Conservation (phyloP, 2,888 invertebrate genomes). For the Elmis aenea region DNA sequence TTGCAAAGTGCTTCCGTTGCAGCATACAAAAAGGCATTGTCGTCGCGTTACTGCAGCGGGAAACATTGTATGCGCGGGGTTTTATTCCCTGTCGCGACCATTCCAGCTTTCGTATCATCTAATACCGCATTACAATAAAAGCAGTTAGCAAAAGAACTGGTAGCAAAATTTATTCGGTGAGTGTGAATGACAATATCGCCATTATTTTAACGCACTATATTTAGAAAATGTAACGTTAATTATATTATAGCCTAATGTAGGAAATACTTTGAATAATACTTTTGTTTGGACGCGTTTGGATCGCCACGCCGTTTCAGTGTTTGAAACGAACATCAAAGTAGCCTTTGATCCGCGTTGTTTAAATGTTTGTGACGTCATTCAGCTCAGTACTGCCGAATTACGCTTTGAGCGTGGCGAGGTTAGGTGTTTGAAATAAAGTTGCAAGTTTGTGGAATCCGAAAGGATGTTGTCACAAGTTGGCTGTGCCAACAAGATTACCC, state of each 20-base stretch:
- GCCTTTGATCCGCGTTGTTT: constrained; percentile 28
- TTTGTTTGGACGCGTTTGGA: constrained; percentile 10
- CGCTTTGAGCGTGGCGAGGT: constrained; percentile 17
- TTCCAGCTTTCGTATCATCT: too few species aligned
- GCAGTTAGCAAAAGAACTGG: too few species aligned
- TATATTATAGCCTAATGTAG: constrained; percentile 30
- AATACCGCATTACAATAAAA: too few species aligned
- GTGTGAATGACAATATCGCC: constrained; percentile 21
- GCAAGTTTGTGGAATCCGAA: constrained; percentile 1
- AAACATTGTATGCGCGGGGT: too few species aligned
- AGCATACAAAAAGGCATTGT: too few species aligned
- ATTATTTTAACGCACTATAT: constrained; percentile 9
- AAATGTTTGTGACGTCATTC: constrained; percentile 34
- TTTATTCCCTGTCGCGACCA: too few species aligned
- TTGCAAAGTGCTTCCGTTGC: too few species aligned
- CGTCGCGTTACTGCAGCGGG: too few species aligned
- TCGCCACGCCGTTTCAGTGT: constrained; percentile 11
- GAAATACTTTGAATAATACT: constrained; percentile 19
- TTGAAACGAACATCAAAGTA: constrained; percentile 13
- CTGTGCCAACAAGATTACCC: too few species aligned
- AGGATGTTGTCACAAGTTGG: too few species aligned
- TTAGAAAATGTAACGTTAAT: constrained; percentile 10
- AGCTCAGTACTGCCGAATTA: constrained; percentile 40
- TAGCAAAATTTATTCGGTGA: too few species aligned
- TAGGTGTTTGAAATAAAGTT: constrained; percentile 10